phyloP scores from a whole-genome alignment of 1,140 invertebrate genomes.

The Drosophila seguyi region DNA sequence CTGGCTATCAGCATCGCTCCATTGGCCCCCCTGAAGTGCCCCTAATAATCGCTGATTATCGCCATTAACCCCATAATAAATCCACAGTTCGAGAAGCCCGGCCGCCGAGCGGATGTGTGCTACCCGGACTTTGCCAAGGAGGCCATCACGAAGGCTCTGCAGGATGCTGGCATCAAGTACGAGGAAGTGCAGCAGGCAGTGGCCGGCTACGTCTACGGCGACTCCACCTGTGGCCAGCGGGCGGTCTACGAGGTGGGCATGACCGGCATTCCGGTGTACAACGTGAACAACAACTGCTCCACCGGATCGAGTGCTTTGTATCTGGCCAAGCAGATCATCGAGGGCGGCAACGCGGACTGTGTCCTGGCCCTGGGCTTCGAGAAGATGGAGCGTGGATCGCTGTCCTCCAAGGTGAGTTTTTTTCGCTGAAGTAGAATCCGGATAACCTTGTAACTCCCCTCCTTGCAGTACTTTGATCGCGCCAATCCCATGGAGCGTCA shows the following conservation, averaged over 20 bases:
- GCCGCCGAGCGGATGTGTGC: conserved; percentile 91
- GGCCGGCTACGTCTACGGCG: conserved; percentile 98
- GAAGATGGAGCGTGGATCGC: conserved; percentile 98
- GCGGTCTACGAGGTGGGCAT: conserved; percentile 97
- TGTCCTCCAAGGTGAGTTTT: conserved; percentile 89
- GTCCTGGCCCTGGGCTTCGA: conserved; percentile 98
- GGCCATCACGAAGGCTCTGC: conserved; percentile 94
- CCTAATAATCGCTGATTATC: conserved; percentile 17
- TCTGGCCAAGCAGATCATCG: conserved; percentile 95
- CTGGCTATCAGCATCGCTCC: conserved; percentile 27
- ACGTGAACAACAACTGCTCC: conserved; percentile 99
- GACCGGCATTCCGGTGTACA: conserved; percentile 98
- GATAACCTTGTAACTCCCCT: neutral
- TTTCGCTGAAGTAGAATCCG: fast-evolving
- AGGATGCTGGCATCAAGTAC: conserved; percentile 94
- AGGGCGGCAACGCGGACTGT: conserved; percentile 94
- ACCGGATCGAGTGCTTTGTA: conserved; percentile 97
- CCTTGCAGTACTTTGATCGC: conserved; percentile 91
- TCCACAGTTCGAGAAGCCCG: conserved; percentile 91
- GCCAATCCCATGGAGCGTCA: conserved; percentile 98
- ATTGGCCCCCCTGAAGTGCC: conserved; percentile 37
- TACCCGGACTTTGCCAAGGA: conserved; percentile 98
- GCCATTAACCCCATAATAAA: neutral
- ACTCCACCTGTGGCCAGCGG: conserved; percentile 98
- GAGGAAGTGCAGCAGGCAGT: conserved; percentile 94